Evolutionary conservation across 2,797 vertebrate genomes (phyloP).

Genomic region (Crocidura indochinensis): DNA sequence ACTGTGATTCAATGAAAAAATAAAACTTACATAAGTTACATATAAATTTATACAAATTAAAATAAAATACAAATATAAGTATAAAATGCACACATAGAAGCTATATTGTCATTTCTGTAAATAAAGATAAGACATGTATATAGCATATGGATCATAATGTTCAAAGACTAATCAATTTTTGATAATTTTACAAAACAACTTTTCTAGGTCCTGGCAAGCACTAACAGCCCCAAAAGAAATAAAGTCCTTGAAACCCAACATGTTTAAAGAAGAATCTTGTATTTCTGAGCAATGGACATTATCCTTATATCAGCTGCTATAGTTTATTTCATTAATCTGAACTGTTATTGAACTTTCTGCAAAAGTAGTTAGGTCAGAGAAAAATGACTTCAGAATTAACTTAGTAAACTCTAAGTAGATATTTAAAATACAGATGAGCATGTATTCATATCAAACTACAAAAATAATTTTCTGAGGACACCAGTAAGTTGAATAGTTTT

Average conservation of each 20-base stretch:
- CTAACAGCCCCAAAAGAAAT: background rate
- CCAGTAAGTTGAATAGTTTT: background rate
- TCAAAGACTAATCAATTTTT: background rate
- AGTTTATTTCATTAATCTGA: background rate
- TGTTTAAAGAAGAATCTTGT: background rate
- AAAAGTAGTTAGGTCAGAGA: background rate
- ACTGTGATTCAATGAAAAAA: too few relatives aligned
- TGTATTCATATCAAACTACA: background rate
- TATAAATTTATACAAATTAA: background rate
- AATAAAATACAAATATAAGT: constrained; percentile 18
- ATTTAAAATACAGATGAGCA: background rate
- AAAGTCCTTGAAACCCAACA: background rate
- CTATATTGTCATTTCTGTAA: background rate
- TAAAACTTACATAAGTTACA: background rate
- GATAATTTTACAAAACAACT: constrained; percentile 38
- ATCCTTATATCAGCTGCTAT: too few relatives aligned
- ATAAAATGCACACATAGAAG: background rate
- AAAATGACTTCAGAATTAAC: background rate
- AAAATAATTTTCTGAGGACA: background rate
- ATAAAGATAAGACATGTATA: background rate
- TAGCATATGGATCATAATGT: constrained; percentile 1
- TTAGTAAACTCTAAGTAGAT: constrained; percentile 7
- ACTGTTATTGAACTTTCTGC: background rate
- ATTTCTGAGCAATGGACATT: background rate
- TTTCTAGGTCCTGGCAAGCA: background rate